A percentile compares a stretch with the other conserved stretches of the same genome.
These are phyloP conservation scores for Thymelicus acteon DNA, from an alignment of 2,888 invertebrate genomes.

Conservation along the genomic window DNA sequence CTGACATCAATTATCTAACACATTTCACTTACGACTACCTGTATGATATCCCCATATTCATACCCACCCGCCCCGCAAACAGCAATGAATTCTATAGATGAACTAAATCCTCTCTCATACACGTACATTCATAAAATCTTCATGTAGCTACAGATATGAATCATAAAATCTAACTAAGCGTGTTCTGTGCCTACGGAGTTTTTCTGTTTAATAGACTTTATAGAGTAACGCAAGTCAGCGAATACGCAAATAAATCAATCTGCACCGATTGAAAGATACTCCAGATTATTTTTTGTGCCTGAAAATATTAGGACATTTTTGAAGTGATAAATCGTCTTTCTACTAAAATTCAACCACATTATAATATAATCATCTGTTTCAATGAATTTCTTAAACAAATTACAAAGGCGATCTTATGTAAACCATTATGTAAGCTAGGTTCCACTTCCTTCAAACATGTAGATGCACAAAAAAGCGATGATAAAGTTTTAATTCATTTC, in stretches of 20 bases:
- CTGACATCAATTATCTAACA: slow-evolving; percentile 51
- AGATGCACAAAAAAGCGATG: too few relatives aligned
- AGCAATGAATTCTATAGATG: slow-evolving; percentile 31
- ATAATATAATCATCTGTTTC: too few relatives aligned
- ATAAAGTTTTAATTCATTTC: too few relatives aligned
- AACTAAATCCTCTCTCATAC: slow-evolving; percentile 24
- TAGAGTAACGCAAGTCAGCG: slow-evolving; percentile 15
- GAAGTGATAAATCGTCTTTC: neutral
- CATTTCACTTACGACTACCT: slow-evolving; percentile 41
- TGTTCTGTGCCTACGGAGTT: neutral
- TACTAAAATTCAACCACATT: too few relatives aligned
- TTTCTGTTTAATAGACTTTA: slow-evolving; percentile 8
- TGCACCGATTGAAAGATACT: slow-evolving; percentile 1
- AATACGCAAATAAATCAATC: slow-evolving; percentile 21
- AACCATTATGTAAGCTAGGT: neutral
- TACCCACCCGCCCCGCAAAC: slow-evolving; percentile 7
- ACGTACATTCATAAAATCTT: slow-evolving; percentile 29
- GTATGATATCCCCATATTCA: slow-evolving; percentile 17
- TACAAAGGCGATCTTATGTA: too few relatives aligned
- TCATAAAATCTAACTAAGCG: slow-evolving; percentile 22
- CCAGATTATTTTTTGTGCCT: slow-evolving; percentile 1
- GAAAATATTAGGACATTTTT: neutral
- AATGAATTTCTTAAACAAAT: too few relatives aligned
- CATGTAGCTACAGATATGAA: slow-evolving; percentile 22
- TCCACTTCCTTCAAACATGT: neutral